A percentile compares a stretch with the other conserved stretches of the same genome.
Evolutionary conservation across 2,797 vertebrate genomes (phyloP).

Genomic region (Heterohyrax brucei): DNA sequence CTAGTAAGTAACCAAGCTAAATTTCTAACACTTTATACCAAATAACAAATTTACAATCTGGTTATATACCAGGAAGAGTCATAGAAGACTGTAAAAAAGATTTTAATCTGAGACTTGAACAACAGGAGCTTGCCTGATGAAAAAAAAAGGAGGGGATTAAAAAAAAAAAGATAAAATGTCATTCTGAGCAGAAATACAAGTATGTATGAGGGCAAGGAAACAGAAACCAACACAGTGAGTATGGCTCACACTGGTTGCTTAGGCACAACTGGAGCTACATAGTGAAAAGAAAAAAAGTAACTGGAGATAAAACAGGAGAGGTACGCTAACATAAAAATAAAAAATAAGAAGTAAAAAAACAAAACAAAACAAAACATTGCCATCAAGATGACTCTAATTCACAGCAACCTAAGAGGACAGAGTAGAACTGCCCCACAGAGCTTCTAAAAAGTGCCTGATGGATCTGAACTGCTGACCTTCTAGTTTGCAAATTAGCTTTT

Average conservation of each 20-base stretch:
- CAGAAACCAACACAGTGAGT: background rate
- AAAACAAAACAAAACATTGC: no score
- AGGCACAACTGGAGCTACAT: background rate
- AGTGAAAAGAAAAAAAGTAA: background rate
- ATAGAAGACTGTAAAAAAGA: constrained; percentile 20
- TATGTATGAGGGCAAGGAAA: background rate
- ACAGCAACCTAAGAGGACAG: no score
- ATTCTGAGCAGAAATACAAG: background rate
- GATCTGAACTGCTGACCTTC: no score
- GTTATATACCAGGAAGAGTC: background rate
- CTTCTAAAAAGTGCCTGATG: no score
- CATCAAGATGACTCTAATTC: no score
- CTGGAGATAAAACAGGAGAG: background rate
- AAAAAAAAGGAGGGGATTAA: no score
- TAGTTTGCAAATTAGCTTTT: no score
- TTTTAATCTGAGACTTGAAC: constrained; percentile 24
- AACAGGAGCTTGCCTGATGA: constrained; percentile 7
- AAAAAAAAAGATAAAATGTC: background rate
- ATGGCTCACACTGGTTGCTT: background rate
- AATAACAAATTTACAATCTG: background rate
- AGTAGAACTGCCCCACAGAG: no score
- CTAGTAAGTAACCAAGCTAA: background rate
- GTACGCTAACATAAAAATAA: background rate
- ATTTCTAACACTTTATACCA: constrained; percentile 14
- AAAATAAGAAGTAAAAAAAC: no score